Conservation (phyloP, 2,113 vertebrate genomes). For the Etia nguti region DNA sequence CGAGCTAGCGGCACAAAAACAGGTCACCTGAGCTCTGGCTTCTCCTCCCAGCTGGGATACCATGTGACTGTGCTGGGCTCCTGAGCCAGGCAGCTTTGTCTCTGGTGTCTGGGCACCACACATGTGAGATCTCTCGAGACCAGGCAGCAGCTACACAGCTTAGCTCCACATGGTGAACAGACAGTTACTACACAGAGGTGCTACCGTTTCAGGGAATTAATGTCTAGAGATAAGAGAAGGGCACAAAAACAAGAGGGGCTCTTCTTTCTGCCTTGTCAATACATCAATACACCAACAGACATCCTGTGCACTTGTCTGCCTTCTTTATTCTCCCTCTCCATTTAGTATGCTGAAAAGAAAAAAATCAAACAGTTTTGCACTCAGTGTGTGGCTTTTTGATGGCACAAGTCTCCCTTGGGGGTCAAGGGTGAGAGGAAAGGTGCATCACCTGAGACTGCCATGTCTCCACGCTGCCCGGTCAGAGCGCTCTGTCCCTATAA, state of each 20-base stretch:
- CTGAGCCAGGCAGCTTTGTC: constrained; percentile 36
- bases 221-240: constrained; percentile 3
- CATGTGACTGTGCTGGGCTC: constrained; percentile 47
- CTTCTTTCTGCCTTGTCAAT: constrained; percentile 9
- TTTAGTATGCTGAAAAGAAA: neutral
- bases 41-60: constrained; percentile 45
- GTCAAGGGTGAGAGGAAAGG: constrained; percentile 8
- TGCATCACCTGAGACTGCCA: constrained; percentile 41
- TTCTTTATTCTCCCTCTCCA: neutral
- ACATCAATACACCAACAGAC: neutral
- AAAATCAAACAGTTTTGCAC: neutral
- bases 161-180: neutral
- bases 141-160: neutral
- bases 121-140: constrained; percentile 38
- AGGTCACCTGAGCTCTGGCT: constrained; percentile 65
- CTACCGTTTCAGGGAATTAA: constrained; percentile 12
- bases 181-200: neutral
- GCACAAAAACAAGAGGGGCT: constrained; percentile 3
- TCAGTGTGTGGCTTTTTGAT: neutral
- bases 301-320: neutral
- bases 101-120: constrained; percentile 36
- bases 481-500: constrained; percentile 22
- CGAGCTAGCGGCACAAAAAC: constrained; percentile 60
- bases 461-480: constrained; percentile 13
- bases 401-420: neutral